Conservation (phyloP, 2,888 invertebrate species). For the Lutraria lutraria region DNA sequence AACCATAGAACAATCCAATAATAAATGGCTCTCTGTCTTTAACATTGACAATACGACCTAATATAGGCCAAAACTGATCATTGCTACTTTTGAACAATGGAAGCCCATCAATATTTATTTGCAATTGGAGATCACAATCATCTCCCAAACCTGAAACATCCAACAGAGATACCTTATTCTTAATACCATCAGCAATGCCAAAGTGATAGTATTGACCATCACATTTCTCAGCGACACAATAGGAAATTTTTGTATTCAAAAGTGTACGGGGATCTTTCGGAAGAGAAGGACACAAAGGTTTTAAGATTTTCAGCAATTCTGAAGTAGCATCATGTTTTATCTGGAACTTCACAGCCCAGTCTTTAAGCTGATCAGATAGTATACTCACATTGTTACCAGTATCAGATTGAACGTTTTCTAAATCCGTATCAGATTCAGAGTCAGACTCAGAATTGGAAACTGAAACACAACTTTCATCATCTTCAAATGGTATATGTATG, state of each 20-base stretch:
- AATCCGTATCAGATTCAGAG: too few relatives aligned
- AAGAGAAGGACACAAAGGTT: conserved; percentile 32
- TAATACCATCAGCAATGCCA: conserved; percentile 51
- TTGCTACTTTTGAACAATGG: conserved; percentile 58
- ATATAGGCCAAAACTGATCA: conserved; percentile 54
- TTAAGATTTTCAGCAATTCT: conserved; percentile 31
- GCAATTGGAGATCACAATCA: background rate
- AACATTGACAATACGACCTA: conserved; percentile 30
- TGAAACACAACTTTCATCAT: too few relatives aligned
- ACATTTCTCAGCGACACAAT: conserved; percentile 37
- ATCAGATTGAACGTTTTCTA: too few relatives aligned
- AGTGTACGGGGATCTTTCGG: conserved; percentile 61
- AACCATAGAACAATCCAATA: conserved; percentile 42
- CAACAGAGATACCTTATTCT: conserved; percentile 16
- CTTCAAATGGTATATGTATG: too few relatives aligned
- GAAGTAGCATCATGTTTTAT: conserved; percentile 31
- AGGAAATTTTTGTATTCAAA: conserved; percentile 40
- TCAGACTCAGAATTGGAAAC: too few relatives aligned
- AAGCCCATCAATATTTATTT: conserved; percentile 57
- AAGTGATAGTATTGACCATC: conserved; percentile 62
- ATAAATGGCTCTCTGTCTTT: conserved; percentile 36
- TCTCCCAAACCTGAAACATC: background rate
- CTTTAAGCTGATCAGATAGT: background rate
- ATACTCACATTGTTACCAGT: too few relatives aligned
- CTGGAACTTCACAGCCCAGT: conserved; percentile 30